phyloP scores from a whole-genome alignment of 2,113 vertebrate genomes.

The Macrotus californicus region DNA sequence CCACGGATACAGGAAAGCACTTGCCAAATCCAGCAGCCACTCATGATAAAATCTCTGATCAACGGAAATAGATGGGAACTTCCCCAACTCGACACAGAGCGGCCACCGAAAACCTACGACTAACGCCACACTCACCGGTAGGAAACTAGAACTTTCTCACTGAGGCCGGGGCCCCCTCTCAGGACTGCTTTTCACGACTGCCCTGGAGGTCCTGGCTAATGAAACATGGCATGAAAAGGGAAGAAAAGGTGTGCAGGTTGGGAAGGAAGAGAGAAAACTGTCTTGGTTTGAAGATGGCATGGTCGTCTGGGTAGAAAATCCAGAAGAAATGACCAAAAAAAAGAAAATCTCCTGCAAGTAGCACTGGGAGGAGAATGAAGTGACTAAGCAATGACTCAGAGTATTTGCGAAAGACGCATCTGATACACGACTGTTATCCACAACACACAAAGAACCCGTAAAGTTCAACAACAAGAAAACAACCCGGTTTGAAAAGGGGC shows the following conservation, averaged over 20 bases:
- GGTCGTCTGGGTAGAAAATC: not conserved
- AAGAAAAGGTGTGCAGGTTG: not conserved
- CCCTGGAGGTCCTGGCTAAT: too few species aligned
- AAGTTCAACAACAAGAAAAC: not conserved
- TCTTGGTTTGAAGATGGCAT: too few species aligned
- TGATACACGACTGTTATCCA: not conserved
- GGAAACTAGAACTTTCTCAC: not conserved
- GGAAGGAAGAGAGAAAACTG: not conserved
- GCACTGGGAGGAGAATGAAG: not conserved
- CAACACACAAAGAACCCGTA: not conserved
- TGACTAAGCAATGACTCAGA: not conserved
- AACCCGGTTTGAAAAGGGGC: not conserved
- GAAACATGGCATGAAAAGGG: not conserved
- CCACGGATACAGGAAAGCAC: not conserved
- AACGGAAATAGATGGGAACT: not conserved
- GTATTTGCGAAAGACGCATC: not conserved
- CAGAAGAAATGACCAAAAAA: too few species aligned
- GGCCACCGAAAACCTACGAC: not conserved
- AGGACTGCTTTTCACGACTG: not conserved
- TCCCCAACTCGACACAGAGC: not conserved
- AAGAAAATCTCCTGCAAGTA: not conserved
- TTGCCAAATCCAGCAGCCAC: not conserved
- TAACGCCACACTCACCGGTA: too few species aligned
- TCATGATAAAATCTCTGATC: not conserved
- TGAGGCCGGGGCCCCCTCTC: not conserved